Percentiles rank a stretch among this genome's conserved stretches.
Evolutionary conservation across 2,888 invertebrate species (phyloP).

Genomic region (Drosophila meridiana): DNA sequence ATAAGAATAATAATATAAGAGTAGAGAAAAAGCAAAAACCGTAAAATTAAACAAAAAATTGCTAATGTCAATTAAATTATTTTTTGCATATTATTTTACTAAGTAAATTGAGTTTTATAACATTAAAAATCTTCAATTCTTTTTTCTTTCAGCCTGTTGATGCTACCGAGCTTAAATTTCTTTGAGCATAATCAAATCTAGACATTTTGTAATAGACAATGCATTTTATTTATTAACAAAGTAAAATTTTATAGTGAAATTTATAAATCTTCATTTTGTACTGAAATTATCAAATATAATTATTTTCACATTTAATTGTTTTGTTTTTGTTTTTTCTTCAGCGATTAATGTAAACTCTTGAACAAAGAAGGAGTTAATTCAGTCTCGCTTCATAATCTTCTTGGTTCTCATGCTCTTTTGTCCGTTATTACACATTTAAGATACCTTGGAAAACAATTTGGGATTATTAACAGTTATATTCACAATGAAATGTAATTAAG

Average conservation of each 20-base stretch:
- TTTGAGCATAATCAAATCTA: no score
- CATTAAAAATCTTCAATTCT: no score
- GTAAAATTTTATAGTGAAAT: not conserved
- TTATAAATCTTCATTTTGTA: not conserved
- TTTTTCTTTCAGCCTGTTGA: no score
- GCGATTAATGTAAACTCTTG: not conserved
- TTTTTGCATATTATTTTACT: no score
- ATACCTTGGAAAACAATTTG: slow-evolving; percentile 42
- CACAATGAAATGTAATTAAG: slow-evolving; percentile 63
- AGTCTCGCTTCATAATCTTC: not conserved
- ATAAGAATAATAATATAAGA: no score
- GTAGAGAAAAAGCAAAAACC: no score
- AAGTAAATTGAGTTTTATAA: no score
- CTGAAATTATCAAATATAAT: not conserved
- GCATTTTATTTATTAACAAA: no score
- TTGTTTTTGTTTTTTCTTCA: not conserved
- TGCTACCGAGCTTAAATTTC: no score
- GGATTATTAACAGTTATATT: slow-evolving; percentile 35
- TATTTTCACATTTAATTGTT: not conserved
- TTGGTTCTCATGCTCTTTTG: slow-evolving; percentile 9
- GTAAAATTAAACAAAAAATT: no score
- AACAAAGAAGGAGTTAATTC: not conserved
- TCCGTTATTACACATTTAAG: not conserved
- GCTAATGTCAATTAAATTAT: no score
- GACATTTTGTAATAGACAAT: no score